phyloP scores from a whole-genome alignment of 2,797 vertebrate genomes.

The Delichon dasypus region DNA sequence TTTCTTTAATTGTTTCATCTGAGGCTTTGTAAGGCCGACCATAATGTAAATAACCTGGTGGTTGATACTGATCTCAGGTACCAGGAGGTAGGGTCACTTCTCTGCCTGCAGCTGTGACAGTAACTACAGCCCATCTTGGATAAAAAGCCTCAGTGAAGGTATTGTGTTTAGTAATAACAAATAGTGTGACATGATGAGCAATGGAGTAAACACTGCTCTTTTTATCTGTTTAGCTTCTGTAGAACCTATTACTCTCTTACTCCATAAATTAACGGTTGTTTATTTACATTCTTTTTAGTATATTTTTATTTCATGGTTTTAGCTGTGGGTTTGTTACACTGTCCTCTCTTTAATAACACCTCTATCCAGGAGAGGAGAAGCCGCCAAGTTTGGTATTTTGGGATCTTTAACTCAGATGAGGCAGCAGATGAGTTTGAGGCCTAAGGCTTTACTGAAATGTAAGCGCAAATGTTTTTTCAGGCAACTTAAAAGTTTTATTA shows the following conservation, averaged over 20 bases:
- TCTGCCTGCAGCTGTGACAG: neutral
- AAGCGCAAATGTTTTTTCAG: neutral
- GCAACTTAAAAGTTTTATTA: neutral
- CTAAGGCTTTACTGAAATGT: neutral
- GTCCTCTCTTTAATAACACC: neutral
- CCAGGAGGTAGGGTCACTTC: neutral
- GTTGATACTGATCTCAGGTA: neutral
- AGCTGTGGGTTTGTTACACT: neutral
- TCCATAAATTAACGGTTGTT: neutral
- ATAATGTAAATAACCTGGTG: neutral
- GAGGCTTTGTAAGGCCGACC: neutral
- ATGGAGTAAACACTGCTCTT: neutral
- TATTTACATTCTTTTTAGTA: neutral
- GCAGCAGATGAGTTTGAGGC: neutral
- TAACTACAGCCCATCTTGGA: neutral
- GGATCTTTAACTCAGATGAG: neutral
- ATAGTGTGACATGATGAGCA: neutral
- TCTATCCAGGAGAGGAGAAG: neutral
- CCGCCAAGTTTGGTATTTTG: neutral
- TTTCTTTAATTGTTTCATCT: neutral
- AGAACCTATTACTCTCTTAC: neutral
- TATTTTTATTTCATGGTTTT: constrained; percentile 2
- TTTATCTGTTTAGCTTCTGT: neutral
- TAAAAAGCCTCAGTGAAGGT: neutral
- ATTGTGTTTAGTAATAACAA: neutral